Evolutionary conservation across 2,888 invertebrate species (phyloP).

Genomic region (Chrysodeixis includens): DNA sequence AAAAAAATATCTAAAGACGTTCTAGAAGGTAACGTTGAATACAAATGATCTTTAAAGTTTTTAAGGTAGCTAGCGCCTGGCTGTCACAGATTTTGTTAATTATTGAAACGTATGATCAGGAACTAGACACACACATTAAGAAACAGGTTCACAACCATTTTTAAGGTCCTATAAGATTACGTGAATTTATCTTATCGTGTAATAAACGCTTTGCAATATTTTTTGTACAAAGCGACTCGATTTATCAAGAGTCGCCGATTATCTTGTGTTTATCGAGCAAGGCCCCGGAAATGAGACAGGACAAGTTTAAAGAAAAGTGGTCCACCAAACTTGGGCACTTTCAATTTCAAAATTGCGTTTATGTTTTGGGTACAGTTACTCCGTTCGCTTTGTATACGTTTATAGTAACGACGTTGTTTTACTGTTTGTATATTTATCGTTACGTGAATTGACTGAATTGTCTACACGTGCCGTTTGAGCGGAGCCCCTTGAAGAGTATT

Average conservation of each 20-base stretch:
- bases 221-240: slow-evolving; percentile 15
- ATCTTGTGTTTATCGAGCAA: slow-evolving; percentile 34
- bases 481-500: slow-evolving; percentile 46
- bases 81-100: slow-evolving; percentile 26
- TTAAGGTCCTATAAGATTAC: slow-evolving; percentile 20
- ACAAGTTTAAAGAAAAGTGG: slow-evolving; percentile 72
- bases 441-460: slow-evolving; percentile 20
- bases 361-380: slow-evolving; percentile 34
- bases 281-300: slow-evolving; percentile 57
- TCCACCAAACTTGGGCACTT: slow-evolving; percentile 67
- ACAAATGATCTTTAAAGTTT: slow-evolving; percentile 56
- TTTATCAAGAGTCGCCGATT: slow-evolving; percentile 13
- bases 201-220: slow-evolving; percentile 28
- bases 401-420: slow-evolving; percentile 15
- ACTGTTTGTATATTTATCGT: slow-evolving; percentile 27
- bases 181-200: slow-evolving; percentile 30
- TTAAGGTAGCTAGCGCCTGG: slow-evolving; percentile 26
- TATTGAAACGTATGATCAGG: slow-evolving; percentile 15
- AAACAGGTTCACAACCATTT: slow-evolving; percentile 19
- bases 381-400: slow-evolving; percentile 19
- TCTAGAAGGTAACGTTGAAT: slow-evolving; percentile 70
- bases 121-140: not conserved
- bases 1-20: slow-evolving; percentile 80
- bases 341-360: slow-evolving; percentile 67
- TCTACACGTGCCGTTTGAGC: slow-evolving; percentile 29